Evolutionary conservation across 2,113 vertebrate genomes (phyloP).

Genomic region (Benitochromis conjunctus): DNA sequence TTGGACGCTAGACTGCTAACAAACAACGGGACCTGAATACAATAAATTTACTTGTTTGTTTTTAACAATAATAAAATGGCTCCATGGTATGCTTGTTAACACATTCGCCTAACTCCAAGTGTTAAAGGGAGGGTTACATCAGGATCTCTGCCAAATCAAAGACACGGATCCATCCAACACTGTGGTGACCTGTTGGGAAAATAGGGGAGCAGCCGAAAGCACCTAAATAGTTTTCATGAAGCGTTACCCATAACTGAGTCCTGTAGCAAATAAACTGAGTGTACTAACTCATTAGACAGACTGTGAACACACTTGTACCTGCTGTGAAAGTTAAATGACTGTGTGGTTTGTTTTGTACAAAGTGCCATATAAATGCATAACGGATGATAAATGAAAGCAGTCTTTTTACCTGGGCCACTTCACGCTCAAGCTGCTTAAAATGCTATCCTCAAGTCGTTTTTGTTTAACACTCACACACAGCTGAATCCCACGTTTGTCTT

Average conservation of each 20-base stretch:
- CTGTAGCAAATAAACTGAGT: neutral
- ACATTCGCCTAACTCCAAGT: neutral
- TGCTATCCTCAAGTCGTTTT: neutral
- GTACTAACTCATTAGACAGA: neutral
- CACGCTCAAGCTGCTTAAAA: neutral
- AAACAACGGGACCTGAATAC: neutral
- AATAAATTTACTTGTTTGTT: neutral
- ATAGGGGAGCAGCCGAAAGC: rapidly evolving
- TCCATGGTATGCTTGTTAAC: neutral
- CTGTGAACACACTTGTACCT: rapidly evolving
- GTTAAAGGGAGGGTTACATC: neutral
- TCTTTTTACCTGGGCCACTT: neutral
- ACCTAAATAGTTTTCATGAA: neutral
- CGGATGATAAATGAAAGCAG: neutral
- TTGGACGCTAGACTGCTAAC: neutral
- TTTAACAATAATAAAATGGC: neutral
- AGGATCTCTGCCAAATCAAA: neutral
- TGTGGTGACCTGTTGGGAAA: neutral
- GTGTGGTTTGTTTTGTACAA: neutral
- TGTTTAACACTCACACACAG: neutral
- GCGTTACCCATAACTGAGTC: neutral
- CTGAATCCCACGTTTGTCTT: neutral
- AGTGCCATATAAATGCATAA: neutral
- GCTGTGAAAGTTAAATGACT: neutral
- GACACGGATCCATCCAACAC: rapidly evolving